A percentile compares a stretch with the other conserved stretches of the same genome.
Conservation (phyloP, 2,797 vertebrate genomes). For the Characodon lateralis region DNA sequence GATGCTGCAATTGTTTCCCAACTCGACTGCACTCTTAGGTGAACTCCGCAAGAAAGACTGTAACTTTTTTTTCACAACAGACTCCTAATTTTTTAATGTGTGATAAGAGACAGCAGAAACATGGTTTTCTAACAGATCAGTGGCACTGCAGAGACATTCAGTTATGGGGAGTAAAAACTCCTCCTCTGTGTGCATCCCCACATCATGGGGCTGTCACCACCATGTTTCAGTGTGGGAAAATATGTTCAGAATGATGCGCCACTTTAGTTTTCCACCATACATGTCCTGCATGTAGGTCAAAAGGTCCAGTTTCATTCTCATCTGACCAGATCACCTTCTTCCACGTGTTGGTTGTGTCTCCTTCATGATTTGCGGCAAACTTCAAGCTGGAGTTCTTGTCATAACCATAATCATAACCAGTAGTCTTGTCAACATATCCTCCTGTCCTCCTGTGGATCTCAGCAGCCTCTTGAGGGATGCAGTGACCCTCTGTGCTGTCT, state of each 20-base stretch:
- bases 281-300: not conserved
- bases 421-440: too few species aligned
- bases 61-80: constrained; percentile 24
- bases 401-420: too few species aligned
- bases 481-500: too few species aligned
- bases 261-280: not conserved
- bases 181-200: not conserved
- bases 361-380: not conserved
- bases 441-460: too few species aligned
- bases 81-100: constrained; percentile 40
- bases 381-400: not conserved
- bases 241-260: not conserved
- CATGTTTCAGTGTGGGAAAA: not conserved
- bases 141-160: constrained; percentile 55
- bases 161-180: constrained; percentile 38
- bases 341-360: not conserved
- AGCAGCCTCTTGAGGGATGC: too few species aligned
- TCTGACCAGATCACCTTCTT: not conserved
- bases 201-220: not conserved
- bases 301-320: not conserved
- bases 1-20: constrained; percentile 29
- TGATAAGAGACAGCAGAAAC: constrained; percentile 38
- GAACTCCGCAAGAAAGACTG: constrained; percentile 7
- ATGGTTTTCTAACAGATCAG: constrained; percentile 42
- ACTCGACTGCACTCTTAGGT: constrained; percentile 24